Conservation (phyloP, 2,113 vertebrate genomes). For the Brachypodius melanocephalos region DNA sequence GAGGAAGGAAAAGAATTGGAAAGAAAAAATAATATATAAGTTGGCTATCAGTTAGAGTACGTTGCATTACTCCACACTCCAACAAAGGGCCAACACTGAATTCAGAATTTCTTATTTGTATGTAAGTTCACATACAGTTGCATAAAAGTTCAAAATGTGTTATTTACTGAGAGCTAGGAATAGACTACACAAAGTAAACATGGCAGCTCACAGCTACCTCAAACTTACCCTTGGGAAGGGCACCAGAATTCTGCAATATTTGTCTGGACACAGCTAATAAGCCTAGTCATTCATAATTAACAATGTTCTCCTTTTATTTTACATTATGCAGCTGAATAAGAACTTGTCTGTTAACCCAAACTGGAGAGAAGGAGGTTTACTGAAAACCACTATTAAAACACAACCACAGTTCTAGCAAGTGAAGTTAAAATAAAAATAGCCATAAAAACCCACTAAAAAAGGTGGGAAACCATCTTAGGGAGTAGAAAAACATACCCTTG, state of each 20-base stretch:
- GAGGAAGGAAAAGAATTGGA: background rate
- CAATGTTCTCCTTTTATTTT: background rate
- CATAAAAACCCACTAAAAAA: background rate
- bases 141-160: background rate
- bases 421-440: background rate
- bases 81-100: background rate
- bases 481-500: background rate
- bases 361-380: background rate
- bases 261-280: slow-evolving; percentile 12
- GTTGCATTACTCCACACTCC: background rate
- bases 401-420: background rate
- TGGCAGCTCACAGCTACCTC: background rate
- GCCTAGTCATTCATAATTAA: background rate
- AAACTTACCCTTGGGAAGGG: background rate
- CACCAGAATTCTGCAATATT: background rate
- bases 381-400: background rate
- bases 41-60: background rate
- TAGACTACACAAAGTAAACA: background rate
- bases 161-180: background rate
- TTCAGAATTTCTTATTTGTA: background rate
- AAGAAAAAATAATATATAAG: background rate
- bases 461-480: background rate
- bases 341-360: background rate
- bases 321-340: background rate
- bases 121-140: background rate